Evolutionary conservation across 1,140 invertebrate species (phyloP).

Genomic region (Cydia strobilella): DNA sequence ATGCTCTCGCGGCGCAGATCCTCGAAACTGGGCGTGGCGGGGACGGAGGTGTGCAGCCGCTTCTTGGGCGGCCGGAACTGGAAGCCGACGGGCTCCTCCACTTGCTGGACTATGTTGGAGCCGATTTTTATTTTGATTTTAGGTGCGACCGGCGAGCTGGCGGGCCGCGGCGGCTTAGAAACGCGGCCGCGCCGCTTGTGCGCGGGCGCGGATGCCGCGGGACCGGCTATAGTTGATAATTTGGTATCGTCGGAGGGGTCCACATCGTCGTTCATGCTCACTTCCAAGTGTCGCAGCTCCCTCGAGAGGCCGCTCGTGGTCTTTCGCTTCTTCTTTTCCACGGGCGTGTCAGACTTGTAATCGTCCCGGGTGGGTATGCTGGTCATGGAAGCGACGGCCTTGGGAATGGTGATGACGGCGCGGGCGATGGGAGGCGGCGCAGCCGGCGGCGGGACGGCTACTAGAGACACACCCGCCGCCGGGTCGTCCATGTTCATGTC

Average conservation of each 20-base stretch:
- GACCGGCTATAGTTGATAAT: conserved; percentile 53
- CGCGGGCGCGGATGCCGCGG: conserved; percentile 45
- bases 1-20: conserved; percentile 91
- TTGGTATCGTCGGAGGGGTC: conserved; percentile 67
- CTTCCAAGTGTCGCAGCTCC: conserved; percentile 81
- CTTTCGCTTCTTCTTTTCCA: conserved; percentile 86
- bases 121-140: conserved; percentile 93
- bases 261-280: conserved; percentile 73
- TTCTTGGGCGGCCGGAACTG: conserved; percentile 90
- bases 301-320: conserved; percentile 75
- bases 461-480: conserved; percentile 70
- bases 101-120: conserved; percentile 79
- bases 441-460: conserved; percentile 81
- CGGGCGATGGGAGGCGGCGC: conserved; percentile 83
- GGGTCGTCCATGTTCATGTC: conserved; percentile 92
- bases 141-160: conserved; percentile 78
- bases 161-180: conserved; percentile 65
- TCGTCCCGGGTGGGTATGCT: conserved; percentile 91
- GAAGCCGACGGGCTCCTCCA: conserved; percentile 78
- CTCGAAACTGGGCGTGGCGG: conserved; percentile 83
- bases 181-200: conserved; percentile 81
- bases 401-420: conserved; percentile 90
- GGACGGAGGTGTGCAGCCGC: conserved; percentile 83
- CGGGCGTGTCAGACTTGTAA: conserved; percentile 85
- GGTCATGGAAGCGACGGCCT: conserved; percentile 92